Evolutionary conservation across 2,113 vertebrate species (phyloP).

Genomic region (Terrapene triunguis): DNA sequence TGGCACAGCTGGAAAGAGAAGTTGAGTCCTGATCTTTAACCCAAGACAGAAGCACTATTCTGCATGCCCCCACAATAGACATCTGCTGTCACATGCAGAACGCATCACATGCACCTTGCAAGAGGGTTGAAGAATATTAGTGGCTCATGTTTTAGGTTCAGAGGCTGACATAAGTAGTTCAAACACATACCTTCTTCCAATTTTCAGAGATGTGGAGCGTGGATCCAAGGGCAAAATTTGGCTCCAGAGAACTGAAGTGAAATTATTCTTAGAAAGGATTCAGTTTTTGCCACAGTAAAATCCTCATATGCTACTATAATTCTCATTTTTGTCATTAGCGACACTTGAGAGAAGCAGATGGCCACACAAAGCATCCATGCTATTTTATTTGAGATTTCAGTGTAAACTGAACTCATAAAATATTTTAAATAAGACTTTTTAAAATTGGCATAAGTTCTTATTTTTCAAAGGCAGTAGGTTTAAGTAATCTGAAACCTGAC

Average conservation of each 20-base stretch:
- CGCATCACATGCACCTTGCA: not conserved
- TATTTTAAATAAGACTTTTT: constrained; percentile 75
- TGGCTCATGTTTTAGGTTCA: constrained; percentile 61
- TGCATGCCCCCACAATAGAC: not conserved
- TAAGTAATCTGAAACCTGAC: constrained; percentile 18
- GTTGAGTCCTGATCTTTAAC: not conserved
- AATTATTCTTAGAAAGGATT: constrained; percentile 83
- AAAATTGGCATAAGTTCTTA: constrained; percentile 42
- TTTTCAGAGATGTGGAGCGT: constrained; percentile 69
- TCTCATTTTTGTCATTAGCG: constrained; percentile 77
- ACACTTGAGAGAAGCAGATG: constrained; percentile 81
- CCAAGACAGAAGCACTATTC: not conserved
- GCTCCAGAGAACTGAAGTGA: constrained; percentile 78
- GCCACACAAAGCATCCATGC: constrained; percentile 76
- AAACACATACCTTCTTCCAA: constrained; percentile 58
- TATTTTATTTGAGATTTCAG: constrained; percentile 82
- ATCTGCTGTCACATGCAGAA: constrained; percentile 29
- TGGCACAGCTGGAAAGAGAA: constrained; percentile 8
- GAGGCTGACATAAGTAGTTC: constrained; percentile 62
- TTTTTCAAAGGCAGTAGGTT: constrained; percentile 34
- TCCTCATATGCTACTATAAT: constrained; percentile 61
- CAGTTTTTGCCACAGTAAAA: constrained; percentile 78
- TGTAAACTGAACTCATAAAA: constrained; percentile 77
- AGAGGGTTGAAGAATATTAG: constrained; percentile 36
- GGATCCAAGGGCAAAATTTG: constrained; percentile 78